These are phyloP conservation scores for Enteromius mattozi DNA, from an alignment of 2,797 vertebrate genomes.

Conservation along the genomic window DNA sequence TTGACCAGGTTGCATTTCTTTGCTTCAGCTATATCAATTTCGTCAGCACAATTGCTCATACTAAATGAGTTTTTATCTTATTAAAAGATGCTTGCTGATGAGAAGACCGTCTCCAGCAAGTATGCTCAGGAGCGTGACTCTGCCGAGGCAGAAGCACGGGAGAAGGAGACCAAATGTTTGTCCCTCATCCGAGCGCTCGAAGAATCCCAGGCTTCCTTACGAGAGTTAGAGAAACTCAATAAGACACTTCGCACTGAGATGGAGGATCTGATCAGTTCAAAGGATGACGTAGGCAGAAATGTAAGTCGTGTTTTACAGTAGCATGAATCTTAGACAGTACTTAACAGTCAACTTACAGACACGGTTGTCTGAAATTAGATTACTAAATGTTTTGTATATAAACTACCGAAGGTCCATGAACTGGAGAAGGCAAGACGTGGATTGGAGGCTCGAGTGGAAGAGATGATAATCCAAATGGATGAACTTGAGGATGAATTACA, in stretches of 20 bases:
- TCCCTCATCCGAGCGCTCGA: constrained; percentile 82
- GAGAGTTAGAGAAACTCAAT: constrained; percentile 82
- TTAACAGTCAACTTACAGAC: neutral
- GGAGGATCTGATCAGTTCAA: constrained; percentile 87
- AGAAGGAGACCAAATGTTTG: constrained; percentile 85
- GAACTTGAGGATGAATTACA: constrained; percentile 86
- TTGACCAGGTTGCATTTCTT: constrained; percentile 79
- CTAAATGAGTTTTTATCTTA: neutral
- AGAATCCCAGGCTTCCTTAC: constrained; percentile 80
- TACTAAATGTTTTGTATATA: neutral
- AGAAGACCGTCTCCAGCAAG: constrained; percentile 84
- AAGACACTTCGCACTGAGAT: constrained; percentile 83
- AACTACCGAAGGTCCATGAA: constrained; percentile 77
- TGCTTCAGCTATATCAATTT: neutral
- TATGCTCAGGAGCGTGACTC: constrained; percentile 84
- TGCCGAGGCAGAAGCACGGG: constrained; percentile 83
- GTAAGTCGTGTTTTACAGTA: constrained; percentile 70
- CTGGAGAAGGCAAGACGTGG: constrained; percentile 84
- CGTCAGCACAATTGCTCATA: neutral
- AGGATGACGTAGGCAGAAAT: constrained; percentile 86
- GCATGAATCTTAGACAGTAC: neutral
- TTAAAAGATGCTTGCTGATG: constrained; percentile 81
- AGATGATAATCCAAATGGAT: constrained; percentile 85
- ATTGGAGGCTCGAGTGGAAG: constrained; percentile 84
- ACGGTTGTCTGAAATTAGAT: constrained; percentile 1